Conservation (phyloP, 2,113 vertebrate species). For the Gobio gobio region DNA sequence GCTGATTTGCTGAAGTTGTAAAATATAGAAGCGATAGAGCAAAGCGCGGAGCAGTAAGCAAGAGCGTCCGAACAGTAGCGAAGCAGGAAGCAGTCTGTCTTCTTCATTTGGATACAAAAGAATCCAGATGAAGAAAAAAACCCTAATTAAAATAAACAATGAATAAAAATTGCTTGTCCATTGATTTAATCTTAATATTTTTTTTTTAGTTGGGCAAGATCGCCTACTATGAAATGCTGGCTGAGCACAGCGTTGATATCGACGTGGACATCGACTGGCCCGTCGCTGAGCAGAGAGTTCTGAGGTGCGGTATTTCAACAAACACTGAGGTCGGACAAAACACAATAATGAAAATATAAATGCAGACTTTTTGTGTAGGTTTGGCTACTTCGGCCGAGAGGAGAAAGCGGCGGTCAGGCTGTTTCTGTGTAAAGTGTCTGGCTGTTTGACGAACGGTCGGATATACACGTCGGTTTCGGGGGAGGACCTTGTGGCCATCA, state of each 20-base stretch:
- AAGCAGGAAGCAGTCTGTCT: too few relatives aligned
- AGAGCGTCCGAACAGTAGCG: too few relatives aligned
- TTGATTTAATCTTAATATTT: too few relatives aligned
- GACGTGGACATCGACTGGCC: constrained; percentile 98
- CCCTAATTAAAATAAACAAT: too few relatives aligned
- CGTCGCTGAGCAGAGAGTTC: constrained; percentile 92
- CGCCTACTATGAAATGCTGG: constrained; percentile 92
- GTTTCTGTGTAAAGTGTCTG: constrained; percentile 85
- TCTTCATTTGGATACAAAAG: too few relatives aligned
- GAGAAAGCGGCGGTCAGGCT: constrained; percentile 81
- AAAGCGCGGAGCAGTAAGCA: too few relatives aligned
- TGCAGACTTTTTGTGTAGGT: constrained; percentile 72
- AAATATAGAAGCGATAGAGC: too few relatives aligned
- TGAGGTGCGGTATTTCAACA: constrained; percentile 75
- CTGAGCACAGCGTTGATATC: constrained; percentile 93
- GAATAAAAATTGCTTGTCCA: too few relatives aligned
- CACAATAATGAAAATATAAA: background rate
- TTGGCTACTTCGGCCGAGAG: constrained; percentile 88
- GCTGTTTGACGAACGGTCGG: constrained; percentile 86
- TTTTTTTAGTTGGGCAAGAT: constrained; percentile 75
- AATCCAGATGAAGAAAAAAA: too few relatives aligned
- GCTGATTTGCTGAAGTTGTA: too few relatives aligned
- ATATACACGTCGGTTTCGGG: constrained; percentile 79
- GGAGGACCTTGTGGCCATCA: constrained; percentile 83
- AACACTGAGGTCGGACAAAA: background rate